Percentiles rank a stretch among this genome's conserved stretches.
Evolutionary conservation across 2,113 vertebrate species (phyloP).

Genomic region (Ahaetulla prasina): DNA sequence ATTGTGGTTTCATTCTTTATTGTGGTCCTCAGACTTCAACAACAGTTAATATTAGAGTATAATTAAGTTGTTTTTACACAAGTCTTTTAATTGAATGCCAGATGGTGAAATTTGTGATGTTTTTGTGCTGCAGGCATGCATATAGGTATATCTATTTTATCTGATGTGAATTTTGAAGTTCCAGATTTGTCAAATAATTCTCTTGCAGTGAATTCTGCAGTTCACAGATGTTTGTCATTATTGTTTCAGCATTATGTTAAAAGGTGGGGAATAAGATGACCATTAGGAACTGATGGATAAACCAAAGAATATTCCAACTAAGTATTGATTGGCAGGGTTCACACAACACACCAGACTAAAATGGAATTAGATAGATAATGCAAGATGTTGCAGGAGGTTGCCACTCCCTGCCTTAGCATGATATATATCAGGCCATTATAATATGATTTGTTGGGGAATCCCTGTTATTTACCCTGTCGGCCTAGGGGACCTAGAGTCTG

Average conservation of each 20-base stretch:
- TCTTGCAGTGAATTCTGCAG: background rate
- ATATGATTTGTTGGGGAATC: background rate
- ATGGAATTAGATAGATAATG: background rate
- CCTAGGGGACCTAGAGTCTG: too few relatives aligned
- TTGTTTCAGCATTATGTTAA: background rate
- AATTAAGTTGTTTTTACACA: background rate
- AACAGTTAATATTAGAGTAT: background rate
- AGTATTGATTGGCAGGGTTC: background rate
- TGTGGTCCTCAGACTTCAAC: background rate
- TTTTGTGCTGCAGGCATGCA: background rate
- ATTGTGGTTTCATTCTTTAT: background rate
- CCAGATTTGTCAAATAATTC: background rate
- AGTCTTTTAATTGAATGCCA: background rate
- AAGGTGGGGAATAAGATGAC: background rate
- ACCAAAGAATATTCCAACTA: background rate
- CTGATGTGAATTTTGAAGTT: background rate
- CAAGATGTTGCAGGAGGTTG: background rate
- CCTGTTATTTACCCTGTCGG: too few relatives aligned
- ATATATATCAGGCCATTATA: background rate
- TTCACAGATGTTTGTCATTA: background rate
- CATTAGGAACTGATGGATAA: background rate
- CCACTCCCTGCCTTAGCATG: background rate
- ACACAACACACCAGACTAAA: background rate
- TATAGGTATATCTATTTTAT: background rate
- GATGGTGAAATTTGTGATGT: background rate